Conservation (phyloP, 2,888 invertebrate species). For the Melanotus villosus region DNA sequence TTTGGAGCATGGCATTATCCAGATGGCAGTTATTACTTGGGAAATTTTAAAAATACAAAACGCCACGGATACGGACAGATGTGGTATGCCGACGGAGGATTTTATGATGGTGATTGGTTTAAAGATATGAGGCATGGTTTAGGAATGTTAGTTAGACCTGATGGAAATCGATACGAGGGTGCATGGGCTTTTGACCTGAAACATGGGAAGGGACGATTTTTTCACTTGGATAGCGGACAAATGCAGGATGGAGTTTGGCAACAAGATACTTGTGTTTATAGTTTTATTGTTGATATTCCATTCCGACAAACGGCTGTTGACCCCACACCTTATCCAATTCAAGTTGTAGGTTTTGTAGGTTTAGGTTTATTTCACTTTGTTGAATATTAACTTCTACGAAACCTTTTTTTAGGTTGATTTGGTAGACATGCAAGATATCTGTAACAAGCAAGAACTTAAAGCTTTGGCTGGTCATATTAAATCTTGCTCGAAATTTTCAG, state of each 20-base stretch:
- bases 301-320: constrained; percentile 72
- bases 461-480: constrained; percentile 31
- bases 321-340: constrained; percentile 73
- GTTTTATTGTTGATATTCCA: constrained; percentile 73
- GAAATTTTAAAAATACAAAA: constrained; percentile 70
- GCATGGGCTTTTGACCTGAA: constrained; percentile 72
- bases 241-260: constrained; percentile 78
- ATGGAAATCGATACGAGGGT: constrained; percentile 74
- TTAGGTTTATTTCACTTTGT: background rate
- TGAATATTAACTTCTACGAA: background rate
- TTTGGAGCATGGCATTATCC: constrained; percentile 72
- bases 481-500: too few relatives aligned
- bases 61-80: constrained; percentile 75
- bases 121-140: constrained; percentile 60
- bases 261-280: constrained; percentile 70
- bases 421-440: constrained; percentile 41
- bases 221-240: constrained; percentile 76
- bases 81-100: constrained; percentile 74
- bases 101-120: constrained; percentile 76
- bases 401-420: constrained; percentile 46
- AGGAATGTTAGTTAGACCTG: constrained; percentile 54
- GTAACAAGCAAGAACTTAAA: constrained; percentile 43
- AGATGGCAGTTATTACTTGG: constrained; percentile 75
- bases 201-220: constrained; percentile 76
- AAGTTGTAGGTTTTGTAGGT: constrained; percentile 62